These are phyloP conservation scores for Anomalospiza imberbis DNA, from an alignment of 2,797 vertebrate species.

Conservation along the genomic window DNA sequence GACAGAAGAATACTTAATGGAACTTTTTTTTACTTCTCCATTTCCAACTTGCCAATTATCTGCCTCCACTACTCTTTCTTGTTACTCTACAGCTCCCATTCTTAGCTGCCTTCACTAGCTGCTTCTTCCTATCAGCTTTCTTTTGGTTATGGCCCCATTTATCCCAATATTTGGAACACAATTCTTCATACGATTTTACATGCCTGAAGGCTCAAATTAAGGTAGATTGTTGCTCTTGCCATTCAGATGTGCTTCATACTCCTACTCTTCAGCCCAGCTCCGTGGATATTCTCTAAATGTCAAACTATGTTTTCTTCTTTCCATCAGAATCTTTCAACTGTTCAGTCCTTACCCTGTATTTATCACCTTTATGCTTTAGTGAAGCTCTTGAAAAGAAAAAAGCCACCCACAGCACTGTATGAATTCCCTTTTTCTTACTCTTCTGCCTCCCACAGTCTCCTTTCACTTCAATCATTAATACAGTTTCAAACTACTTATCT, in stretches of 20 bases:
- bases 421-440: neutral
- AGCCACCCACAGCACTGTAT: slow-evolving; percentile 18
- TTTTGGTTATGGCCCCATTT: neutral
- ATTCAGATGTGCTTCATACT: neutral
- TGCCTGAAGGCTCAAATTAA: neutral
- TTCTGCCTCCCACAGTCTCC: slow-evolving; percentile 19
- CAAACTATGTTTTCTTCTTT: neutral
- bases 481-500: slow-evolving; percentile 32
- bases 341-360: neutral
- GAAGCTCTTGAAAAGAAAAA: slow-evolving; percentile 6
- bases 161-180: neutral
- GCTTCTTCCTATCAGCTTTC: neutral
- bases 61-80: neutral
- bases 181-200: neutral
- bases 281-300: neutral
- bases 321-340: neutral
- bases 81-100: neutral
- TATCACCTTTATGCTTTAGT: slow-evolving; percentile 28
- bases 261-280: neutral
- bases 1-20: neutral
- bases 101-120: neutral
- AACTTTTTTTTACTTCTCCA: neutral
- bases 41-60: neutral
- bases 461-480: slow-evolving; percentile 47
- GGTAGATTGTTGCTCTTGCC: neutral